Conservation (phyloP, 2,888 invertebrate genomes). For the Pollenia amentaria region DNA sequence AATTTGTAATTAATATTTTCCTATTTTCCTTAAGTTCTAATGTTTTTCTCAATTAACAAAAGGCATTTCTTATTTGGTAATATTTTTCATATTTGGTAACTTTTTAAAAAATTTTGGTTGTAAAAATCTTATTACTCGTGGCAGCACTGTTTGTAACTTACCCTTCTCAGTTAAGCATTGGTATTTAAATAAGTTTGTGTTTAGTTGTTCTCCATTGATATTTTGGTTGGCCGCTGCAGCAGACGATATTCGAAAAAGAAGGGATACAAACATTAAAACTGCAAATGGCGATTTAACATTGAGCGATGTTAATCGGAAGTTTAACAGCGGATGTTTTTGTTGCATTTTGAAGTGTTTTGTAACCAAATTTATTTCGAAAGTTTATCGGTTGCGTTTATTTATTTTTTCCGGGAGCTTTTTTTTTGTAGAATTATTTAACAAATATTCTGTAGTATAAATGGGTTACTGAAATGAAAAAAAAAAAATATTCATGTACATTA, state of each 20-base stretch:
- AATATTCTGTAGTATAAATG: neutral
- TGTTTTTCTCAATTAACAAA: no score
- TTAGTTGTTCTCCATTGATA: conserved; percentile 11
- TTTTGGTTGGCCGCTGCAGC: conserved; percentile 5
- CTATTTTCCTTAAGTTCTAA: no score
- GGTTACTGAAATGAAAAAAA: neutral
- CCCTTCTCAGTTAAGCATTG: conserved; percentile 52
- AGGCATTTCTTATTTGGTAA: no score
- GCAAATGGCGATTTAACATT: conserved; percentile 22
- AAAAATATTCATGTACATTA: no score
- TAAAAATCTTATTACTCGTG: no score
- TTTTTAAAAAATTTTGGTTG: no score
- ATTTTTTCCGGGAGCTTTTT: no score
- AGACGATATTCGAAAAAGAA: conserved; percentile 12
- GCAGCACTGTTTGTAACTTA: conserved; percentile 52
- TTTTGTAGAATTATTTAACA: no score
- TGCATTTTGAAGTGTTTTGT: conserved; percentile 44
- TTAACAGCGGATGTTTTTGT: conserved; percentile 22
- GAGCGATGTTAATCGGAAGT: conserved; percentile 8
- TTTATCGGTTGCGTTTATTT: no score
- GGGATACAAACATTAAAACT: conserved; percentile 12
- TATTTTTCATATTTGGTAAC: no score
- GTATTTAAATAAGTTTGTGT: conserved; percentile 26
- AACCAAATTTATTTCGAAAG: neutral
- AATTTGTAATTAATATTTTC: no score